Base-by-base conservation (phyloP, 2,113 vertebrate species). In the Cyrtonyx montezumae region DNA sequence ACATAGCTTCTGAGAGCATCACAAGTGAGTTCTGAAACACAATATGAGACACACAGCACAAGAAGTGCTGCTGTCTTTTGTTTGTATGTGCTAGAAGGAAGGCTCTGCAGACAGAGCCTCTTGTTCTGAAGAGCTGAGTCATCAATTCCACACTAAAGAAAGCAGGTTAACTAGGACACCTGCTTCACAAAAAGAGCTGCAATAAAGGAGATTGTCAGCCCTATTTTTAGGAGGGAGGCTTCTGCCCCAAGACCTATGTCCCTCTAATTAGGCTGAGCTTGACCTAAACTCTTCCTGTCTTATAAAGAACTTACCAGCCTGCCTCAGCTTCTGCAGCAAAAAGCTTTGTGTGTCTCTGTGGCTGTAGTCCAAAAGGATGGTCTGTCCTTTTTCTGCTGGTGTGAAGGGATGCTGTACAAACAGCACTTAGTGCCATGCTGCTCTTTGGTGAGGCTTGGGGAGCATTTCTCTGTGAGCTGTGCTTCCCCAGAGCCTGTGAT, bases 1-100 rank as follows among this genome's bases (percentile, higher is more conserved):
- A 53, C 3, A 4, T 70, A 79, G 48, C 58, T 70, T 82, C 70
- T 0, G 0, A 25, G 70, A 74, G 74, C 79, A 76, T 88, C 74
- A 30, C 42, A 58, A 75, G 59, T 5, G 22, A 34, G 34, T 77
- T 96, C 71, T 82, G 81, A 91, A 95, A 79, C 84, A 87, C 71
- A 86, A 32, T 8, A 63, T 56, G 5, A 1, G 18, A 40, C 11
- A 40, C 11, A 11, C 21, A 70, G 81, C 58, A 49, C 21, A 13
- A 78, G 74, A 84, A 76, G 36, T 10, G 26, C 43, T 21, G 65
- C 48, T 51, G 16, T 32, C 42, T 63, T 3, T 49, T 87, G 26
- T 71, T 66, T 77, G 53, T 30, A 13, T 85, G 67, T 69, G 77
- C 76, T 42, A 11, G 28, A 43, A 51, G 49, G 21, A 49, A 69